Evolutionary conservation across 2,113 vertebrate genomes (phyloP), one percentile per base, ranked within the genome.

Genomic region (Plotosus lineatus): DNA sequence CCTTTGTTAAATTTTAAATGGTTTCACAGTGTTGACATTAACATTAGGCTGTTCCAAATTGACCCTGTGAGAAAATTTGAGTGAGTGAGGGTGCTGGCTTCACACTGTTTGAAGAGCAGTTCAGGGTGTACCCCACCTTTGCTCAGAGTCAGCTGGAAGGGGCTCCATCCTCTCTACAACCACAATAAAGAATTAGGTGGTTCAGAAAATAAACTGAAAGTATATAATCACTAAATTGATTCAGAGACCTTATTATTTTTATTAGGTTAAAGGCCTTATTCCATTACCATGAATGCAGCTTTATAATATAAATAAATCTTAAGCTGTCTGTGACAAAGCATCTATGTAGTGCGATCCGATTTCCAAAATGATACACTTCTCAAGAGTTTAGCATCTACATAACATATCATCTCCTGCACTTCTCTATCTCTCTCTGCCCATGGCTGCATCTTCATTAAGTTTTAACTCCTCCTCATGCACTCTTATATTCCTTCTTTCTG

Each of bases 381-480:
- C 73, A 85, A 82, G 87, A 88, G 83, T 89, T 86, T 86, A 82
- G 86, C 88, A 88, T 79, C 85, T 85, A 79, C 78, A 88, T 90
- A 90, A 92, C 72, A 74, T 21, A 55, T 19, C 28, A 75, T 56
- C 72, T 56, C 51, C 73, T 75, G 31, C 51, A 53, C 28, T 31
- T 40, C 44, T 63, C 42, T 11, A 4, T 28, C 36, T 33, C 28
- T 12, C 77, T 83, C 72, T 58, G 81, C 31, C 44, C 44, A 61
- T 78, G 28, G 3, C 31, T 78, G 26, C 33, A 0, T 75, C 73
- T 75, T 75, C 73, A 75, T 75, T 75, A 75, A 56, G 33, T 56
- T 75, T 75, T 40, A 75, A 63, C 75, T 31, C 44, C 56, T 48
- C 44, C 58, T 61, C 58, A 48, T 63, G 42, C 75, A 56, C 36